These are phyloP conservation scores for Terebella lapidaria DNA, from an alignment of 2,888 invertebrate genomes.

Conservation along the genomic window DNA sequence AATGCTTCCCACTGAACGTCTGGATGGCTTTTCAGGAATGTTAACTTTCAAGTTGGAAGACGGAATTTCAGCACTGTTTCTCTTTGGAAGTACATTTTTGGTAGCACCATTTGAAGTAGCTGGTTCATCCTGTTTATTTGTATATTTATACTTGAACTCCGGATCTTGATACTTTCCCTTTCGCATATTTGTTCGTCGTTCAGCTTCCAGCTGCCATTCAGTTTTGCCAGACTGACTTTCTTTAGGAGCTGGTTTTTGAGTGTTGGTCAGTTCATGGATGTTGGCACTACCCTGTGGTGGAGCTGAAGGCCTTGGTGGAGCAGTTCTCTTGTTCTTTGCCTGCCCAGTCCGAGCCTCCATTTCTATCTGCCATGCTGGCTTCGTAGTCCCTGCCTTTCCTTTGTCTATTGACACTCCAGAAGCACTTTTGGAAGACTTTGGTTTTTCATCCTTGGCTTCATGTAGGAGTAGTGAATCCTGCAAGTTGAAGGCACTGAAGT, in stretches of 20 bases:
- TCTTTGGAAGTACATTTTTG: neutral
- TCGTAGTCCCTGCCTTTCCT: neutral
- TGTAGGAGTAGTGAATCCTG: constrained; percentile 1
- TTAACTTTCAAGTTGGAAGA: no score
- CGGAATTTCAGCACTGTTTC: no score
- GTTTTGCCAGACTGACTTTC: constrained; percentile 17
- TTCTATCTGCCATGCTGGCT: constrained; percentile 20
- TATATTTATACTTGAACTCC: neutral
- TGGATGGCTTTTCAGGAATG: neutral
- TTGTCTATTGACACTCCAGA: no score
- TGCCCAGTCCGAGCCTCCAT: constrained; percentile 11
- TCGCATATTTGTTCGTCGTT: constrained; percentile 32
- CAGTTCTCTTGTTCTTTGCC: no score
- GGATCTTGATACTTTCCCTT: constrained; percentile 29
- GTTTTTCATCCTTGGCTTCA: neutral
- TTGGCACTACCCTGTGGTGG: no score
- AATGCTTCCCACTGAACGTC: neutral
- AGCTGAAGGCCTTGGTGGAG: neutral
- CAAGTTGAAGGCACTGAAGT: constrained; percentile 10
- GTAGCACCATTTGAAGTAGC: neutral
- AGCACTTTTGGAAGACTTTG: neutral
- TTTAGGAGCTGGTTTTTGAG: no score
- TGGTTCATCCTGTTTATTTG: neutral
- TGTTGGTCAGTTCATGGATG: no score
- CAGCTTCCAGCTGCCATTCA: constrained; percentile 42